These are phyloP conservation scores for Apamea crenata DNA, from an alignment of 2,888 invertebrate genomes.

Conservation along the genomic window DNA sequence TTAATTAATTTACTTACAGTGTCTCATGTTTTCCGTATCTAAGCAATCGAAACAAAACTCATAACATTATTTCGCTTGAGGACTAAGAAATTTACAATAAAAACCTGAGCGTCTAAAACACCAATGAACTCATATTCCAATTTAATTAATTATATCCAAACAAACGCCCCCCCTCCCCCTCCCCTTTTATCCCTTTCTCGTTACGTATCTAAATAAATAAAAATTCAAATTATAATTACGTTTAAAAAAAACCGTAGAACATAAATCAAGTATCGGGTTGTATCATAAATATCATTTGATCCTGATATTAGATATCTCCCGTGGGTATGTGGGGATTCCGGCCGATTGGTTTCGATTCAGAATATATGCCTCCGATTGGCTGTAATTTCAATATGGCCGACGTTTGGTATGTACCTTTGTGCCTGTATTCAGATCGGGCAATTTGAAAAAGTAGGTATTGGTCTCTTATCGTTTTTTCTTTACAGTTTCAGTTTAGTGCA, in stretches of 20 bases:
- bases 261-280: conserved; percentile 59
- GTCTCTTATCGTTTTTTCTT: background rate
- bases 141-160: background rate
- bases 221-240: conserved; percentile 43
- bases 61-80: background rate
- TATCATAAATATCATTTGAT: conserved; percentile 61
- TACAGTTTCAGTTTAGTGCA: background rate
- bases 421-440: background rate
- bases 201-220: conserved; percentile 24
- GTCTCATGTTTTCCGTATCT: background rate
- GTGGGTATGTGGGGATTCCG: conserved; percentile 45
- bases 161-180: no score
- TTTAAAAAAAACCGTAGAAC: conserved; percentile 42
- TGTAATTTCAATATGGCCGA: conserved; percentile 54
- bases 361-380: conserved; percentile 37
- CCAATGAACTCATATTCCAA: conserved; percentile 8
- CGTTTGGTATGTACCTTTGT: conserved; percentile 11
- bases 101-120: background rate
- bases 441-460: background rate
- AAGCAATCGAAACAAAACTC: background rate
- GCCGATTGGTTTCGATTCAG: conserved; percentile 56
- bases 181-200: no score
- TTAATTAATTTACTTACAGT: no score
- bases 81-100: no score
- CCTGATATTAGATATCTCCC: conserved; percentile 56